Evolutionary conservation across 2,888 invertebrate genomes (phyloP).

Genomic region (Metellina segmentata): DNA sequence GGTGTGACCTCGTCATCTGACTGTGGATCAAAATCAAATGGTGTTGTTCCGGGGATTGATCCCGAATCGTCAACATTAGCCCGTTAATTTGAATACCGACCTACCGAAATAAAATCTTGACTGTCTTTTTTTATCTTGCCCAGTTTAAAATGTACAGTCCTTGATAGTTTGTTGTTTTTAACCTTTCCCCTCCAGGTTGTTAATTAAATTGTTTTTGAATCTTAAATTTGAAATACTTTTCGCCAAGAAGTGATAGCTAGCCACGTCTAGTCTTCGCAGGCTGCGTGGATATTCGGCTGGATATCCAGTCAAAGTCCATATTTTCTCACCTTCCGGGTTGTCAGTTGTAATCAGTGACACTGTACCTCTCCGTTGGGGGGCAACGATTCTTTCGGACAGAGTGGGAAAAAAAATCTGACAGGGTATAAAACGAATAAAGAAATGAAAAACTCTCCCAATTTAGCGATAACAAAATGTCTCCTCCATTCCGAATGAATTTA

Average conservation of each 20-base stretch:
- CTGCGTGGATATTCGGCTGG: background rate
- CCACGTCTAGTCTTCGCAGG: background rate
- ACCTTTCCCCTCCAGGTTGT: background rate
- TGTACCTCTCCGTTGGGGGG: conserved; percentile 61
- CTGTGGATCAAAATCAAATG: too few relatives aligned
- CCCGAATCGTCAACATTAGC: too few relatives aligned
- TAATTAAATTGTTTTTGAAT: background rate
- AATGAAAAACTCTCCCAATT: conserved; percentile 52
- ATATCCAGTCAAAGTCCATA: conserved; percentile 30
- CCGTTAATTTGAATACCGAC: too few relatives aligned
- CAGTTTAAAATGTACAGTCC: too few relatives aligned
- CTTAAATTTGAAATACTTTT: background rate
- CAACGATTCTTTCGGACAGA: background rate
- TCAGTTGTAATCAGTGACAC: conserved; percentile 71
- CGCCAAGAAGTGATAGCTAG: background rate
- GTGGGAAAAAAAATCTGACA: conserved; percentile 1
- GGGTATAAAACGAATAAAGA: conserved; percentile 22
- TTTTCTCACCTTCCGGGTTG: conserved; percentile 71
- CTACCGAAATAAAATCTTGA: too few relatives aligned
- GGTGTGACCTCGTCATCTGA: too few relatives aligned
- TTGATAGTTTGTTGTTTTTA: background rate
- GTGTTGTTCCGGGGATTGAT: too few relatives aligned
- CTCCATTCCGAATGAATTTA: conserved; percentile 21
- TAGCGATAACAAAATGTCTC: conserved; percentile 57
- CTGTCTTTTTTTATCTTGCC: too few relatives aligned